Evolutionary conservation across 2,888 invertebrate species (phyloP).

Genomic region (Acleris sparsana): DNA sequence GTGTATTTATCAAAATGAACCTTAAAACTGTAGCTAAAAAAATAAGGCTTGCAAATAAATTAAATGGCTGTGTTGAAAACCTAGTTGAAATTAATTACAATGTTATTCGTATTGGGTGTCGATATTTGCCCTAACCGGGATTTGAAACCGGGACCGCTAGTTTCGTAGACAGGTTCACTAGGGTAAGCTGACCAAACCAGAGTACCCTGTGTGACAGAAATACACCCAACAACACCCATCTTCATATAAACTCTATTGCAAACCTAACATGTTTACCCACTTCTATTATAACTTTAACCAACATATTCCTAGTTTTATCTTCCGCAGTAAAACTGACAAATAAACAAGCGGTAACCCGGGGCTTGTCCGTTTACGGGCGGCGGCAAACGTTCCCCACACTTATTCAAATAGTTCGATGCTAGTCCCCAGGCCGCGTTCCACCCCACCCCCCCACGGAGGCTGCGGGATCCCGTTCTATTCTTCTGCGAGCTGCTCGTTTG

Average conservation of each 20-base stretch:
- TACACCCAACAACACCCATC: background rate
- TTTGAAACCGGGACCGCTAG: too few relatives aligned
- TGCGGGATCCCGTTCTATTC: too few relatives aligned
- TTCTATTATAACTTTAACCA: background rate
- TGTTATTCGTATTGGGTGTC: background rate
- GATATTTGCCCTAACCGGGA: too few relatives aligned
- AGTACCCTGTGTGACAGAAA: too few relatives aligned
- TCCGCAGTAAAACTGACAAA: background rate
- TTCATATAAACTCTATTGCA: background rate
- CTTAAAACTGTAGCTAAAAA: background rate
- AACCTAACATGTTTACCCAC: background rate
- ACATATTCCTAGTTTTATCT: background rate
- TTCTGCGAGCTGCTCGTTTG: too few relatives aligned
- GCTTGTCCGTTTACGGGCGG: constrained; percentile 4
- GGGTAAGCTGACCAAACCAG: too few relatives aligned
- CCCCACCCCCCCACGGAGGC: background rate
- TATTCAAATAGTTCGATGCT: constrained; percentile 28
- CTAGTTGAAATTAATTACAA: background rate
- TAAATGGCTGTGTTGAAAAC: background rate
- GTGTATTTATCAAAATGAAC: background rate
- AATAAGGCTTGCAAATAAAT: background rate
- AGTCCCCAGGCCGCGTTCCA: background rate
- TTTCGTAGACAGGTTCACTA: too few relatives aligned
- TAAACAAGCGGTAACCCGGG: background rate
- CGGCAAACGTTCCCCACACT: constrained; percentile 3